These are phyloP conservation scores for Buteo buteo DNA, from an alignment of 2,113 vertebrate species.

Conservation along the genomic window DNA sequence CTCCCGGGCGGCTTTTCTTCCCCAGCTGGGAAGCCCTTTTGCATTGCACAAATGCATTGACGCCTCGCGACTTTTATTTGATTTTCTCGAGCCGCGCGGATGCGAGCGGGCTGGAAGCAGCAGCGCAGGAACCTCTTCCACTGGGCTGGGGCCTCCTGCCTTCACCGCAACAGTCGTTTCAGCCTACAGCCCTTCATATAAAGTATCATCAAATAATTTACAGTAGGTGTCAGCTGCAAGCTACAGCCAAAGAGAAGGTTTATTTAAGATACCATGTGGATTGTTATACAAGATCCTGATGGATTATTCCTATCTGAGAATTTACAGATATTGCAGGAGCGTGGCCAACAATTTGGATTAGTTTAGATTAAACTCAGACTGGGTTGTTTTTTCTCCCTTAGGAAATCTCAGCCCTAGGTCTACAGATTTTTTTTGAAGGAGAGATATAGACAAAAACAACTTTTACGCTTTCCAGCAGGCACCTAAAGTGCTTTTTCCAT, in stretches of 20 bases:
- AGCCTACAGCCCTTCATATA: neutral
- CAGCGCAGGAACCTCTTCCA: neutral
- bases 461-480: constrained; percentile 19
- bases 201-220: constrained; percentile 6
- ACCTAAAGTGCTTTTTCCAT: constrained; percentile 56
- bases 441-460: constrained; percentile 10
- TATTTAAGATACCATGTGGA: constrained; percentile 41
- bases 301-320: constrained; percentile 55
- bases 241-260: constrained; percentile 6
- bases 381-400: constrained; percentile 19
- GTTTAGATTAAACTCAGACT: constrained; percentile 47
- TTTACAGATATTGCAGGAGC: constrained; percentile 54
- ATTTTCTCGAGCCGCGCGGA: accelerated
- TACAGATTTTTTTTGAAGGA: constrained; percentile 2
- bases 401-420: constrained; percentile 34
- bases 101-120: accelerated
- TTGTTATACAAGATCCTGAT: constrained; percentile 48
- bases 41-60: neutral
- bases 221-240: constrained; percentile 25
- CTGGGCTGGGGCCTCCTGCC: neutral
- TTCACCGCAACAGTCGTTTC: neutral
- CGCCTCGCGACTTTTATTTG: neutral
- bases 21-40: neutral
- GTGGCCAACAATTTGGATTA: constrained; percentile 53
- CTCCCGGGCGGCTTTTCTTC: accelerated